Evolutionary conservation across 2,888 invertebrate genomes (phyloP).

Genomic region (Ceramica pisi): DNA sequence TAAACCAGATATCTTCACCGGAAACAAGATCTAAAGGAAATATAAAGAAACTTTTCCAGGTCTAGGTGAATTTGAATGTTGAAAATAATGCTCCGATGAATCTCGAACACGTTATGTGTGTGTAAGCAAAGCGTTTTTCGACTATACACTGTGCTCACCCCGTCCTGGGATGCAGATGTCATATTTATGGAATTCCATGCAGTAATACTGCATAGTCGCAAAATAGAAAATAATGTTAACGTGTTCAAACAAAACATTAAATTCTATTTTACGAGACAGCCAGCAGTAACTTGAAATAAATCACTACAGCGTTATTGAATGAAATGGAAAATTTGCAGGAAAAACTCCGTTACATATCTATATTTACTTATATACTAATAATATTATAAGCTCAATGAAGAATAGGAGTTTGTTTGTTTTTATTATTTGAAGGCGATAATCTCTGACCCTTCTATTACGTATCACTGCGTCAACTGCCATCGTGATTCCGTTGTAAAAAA

Average conservation of each 20-base stretch:
- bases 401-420: background rate
- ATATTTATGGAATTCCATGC: background rate
- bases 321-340: slow-evolving; percentile 47
- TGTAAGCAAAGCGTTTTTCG: background rate
- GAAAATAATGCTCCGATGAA: background rate
- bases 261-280: slow-evolving; percentile 6
- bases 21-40: too few species aligned
- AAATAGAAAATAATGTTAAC: slow-evolving; percentile 12
- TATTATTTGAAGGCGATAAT: background rate
- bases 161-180: too few species aligned
- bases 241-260: slow-evolving; percentile 25
- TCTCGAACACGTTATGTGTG: too few species aligned
- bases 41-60: too few species aligned
- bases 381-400: too few species aligned
- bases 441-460: too few species aligned
- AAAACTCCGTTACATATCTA: slow-evolving; percentile 4
- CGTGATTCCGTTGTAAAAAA: too few species aligned
- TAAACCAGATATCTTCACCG: too few species aligned
- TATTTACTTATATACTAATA: background rate
- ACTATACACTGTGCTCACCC: background rate
- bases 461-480: too few species aligned
- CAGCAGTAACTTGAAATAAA: slow-evolving; percentile 14
- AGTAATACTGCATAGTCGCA: background rate
- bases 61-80: too few species aligned
- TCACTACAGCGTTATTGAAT: background rate